Evolutionary conservation across 2,888 invertebrate genomes (phyloP).

Genomic region (Pyrrhia umbra): DNA sequence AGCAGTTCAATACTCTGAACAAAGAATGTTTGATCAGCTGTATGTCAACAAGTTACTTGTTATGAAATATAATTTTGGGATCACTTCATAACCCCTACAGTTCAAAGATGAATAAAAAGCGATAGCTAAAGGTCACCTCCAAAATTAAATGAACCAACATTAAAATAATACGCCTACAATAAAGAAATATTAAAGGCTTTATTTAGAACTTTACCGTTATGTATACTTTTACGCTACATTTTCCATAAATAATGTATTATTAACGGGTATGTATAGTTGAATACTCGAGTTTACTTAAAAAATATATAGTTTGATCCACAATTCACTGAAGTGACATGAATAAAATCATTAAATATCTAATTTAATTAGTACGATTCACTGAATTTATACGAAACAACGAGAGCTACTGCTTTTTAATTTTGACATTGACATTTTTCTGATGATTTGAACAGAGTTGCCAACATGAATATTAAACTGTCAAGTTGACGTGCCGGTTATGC

Average conservation of each 20-base stretch:
- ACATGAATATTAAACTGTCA: conserved; percentile 1
- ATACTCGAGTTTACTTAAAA: not conserved
- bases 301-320: conserved; percentile 15
- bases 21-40: conserved; percentile 65
- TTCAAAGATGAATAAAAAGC: conserved; percentile 15
- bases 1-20: conserved; percentile 60
- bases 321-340: conserved; percentile 16
- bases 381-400: conserved; percentile 15
- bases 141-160: conserved; percentile 19
- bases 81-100: conserved; percentile 4
- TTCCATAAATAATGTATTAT: conserved; percentile 26
- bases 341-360: conserved; percentile 6
- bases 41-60: conserved; percentile 59
- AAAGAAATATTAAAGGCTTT: conserved; percentile 25
- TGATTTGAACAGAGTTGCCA: conserved; percentile 22
- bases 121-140: conserved; percentile 47
- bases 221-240: conserved; percentile 52
- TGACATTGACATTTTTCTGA: conserved; percentile 26
- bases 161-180: conserved; percentile 14
- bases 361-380: conserved; percentile 18
- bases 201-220: conserved; percentile 63
- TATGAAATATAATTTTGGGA: conserved; percentile 46
- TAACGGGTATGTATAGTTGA: not conserved
- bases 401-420: conserved; percentile 7
- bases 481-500: not conserved